A percentile compares a stretch with the other conserved stretches of the same genome.
These are phyloP conservation scores for Amiota communis DNA, from an alignment of 2,888 invertebrate genomes.

Conservation along the genomic window DNA sequence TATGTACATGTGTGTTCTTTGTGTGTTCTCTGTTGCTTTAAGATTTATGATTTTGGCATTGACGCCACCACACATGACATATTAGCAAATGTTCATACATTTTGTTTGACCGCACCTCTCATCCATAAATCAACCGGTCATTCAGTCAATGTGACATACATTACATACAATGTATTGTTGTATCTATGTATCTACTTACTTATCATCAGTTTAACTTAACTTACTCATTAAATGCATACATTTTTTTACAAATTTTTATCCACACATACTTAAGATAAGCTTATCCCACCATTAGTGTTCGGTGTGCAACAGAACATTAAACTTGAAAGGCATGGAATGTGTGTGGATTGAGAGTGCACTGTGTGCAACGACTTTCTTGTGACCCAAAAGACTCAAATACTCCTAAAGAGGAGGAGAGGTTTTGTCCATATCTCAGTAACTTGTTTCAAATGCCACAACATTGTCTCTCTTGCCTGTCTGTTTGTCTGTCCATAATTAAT, in stretches of 20 bases:
- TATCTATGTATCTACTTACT: no score
- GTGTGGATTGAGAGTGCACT: neutral
- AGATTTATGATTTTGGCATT: constrained; percentile 52
- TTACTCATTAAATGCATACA: neutral
- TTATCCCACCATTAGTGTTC: constrained; percentile 47
- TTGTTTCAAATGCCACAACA: no score
- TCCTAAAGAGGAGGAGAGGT: no score
- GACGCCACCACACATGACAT: constrained; percentile 20
- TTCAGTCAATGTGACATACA: neutral
- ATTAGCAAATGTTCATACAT: constrained; percentile 27
- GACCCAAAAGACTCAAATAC: constrained; percentile 33
- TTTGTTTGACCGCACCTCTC: neutral
- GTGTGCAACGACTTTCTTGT: constrained; percentile 34
- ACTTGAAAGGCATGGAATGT: constrained; percentile 1
- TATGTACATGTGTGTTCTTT: neutral
- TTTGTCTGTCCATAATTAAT: constrained; percentile 42
- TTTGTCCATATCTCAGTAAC: neutral
- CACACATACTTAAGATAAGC: constrained; percentile 54
- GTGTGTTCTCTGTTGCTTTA: constrained; percentile 53
- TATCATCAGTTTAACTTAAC: no score
- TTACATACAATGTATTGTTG: neutral
- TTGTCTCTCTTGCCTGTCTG: constrained; percentile 5
- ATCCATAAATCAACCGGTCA: neutral
- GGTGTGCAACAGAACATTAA: constrained; percentile 37
- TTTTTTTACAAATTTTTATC: constrained; percentile 46